These are phyloP conservation scores for Glaucidium brasilianum DNA, from an alignment of 2,113 vertebrate species.

Conservation along the genomic window DNA sequence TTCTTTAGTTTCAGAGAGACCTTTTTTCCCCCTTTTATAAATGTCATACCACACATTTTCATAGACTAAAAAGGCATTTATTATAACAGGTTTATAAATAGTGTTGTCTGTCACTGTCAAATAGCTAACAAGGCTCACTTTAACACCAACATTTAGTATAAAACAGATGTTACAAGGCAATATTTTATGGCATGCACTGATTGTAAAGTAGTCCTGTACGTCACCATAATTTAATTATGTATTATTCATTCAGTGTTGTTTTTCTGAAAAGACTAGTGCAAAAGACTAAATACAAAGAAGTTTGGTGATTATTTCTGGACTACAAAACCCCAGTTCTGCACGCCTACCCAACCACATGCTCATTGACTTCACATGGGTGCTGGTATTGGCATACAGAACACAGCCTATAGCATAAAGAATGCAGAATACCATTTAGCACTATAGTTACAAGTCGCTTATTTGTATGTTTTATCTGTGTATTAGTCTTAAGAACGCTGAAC, in stretches of 20 bases:
- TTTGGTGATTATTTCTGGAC: background rate
- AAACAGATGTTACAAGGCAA: conserved; percentile 45
- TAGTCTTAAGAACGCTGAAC: background rate
- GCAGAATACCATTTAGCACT: background rate
- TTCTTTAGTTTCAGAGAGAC: background rate
- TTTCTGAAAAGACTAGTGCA: background rate
- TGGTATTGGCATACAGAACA: background rate
- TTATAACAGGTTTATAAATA: conserved; percentile 54
- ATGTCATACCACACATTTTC: background rate
- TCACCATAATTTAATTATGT: background rate
- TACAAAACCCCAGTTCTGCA: background rate
- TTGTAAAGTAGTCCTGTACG: background rate
- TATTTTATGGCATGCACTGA: conserved; percentile 43
- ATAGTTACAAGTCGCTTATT: background rate
- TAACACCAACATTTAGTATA: conserved; percentile 51
- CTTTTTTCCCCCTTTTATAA: background rate
- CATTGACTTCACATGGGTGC: background rate
- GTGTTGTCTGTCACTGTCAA: conserved; percentile 1
- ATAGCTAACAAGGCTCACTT: conserved; percentile 39
- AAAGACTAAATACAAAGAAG: background rate
- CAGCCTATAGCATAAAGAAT: background rate
- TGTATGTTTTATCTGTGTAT: background rate
- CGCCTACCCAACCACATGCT: background rate
- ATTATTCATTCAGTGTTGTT: background rate
- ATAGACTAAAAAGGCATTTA: conserved; percentile 57